phyloP scores from a whole-genome alignment of 2,113 vertebrate species.

The Potamarius usumacintae region DNA sequence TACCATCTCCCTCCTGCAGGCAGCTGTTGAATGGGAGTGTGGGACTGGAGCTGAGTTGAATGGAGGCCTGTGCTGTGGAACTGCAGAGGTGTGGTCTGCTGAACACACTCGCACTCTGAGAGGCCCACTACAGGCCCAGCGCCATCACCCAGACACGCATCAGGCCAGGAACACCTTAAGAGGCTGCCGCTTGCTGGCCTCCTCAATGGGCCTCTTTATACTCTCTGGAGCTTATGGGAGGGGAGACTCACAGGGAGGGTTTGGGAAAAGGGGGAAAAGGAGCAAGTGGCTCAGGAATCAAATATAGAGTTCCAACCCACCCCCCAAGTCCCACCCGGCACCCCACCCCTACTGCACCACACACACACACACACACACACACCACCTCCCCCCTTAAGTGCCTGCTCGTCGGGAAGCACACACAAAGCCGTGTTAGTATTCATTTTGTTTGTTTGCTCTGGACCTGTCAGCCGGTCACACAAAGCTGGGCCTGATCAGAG shows the following conservation, averaged over 20 bases:
- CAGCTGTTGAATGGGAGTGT: conserved; percentile 52
- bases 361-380: conserved; percentile 38
- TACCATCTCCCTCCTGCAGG: conserved; percentile 68
- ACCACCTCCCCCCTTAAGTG: conserved; percentile 66
- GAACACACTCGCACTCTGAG: conserved; percentile 32
- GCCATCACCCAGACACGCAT: conserved; percentile 41
- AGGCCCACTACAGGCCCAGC: conserved; percentile 38
- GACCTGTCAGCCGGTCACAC: conserved; percentile 79
- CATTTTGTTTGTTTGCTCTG: conserved; percentile 86
- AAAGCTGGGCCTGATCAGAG: conserved; percentile 72
- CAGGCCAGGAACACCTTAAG: conserved; percentile 56
- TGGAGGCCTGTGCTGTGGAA: conserved; percentile 33
- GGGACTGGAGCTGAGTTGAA: conserved; percentile 66
- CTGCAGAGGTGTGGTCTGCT: conserved; percentile 35
- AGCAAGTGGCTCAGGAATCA: conserved; percentile 69
- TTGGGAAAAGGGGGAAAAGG: conserved; percentile 43
- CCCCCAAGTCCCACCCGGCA: conserved; percentile 7
- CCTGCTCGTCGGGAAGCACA: conserved; percentile 56
- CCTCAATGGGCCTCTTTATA: conserved; percentile 81
- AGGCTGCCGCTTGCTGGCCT: conserved; percentile 58
- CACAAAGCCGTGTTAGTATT: conserved; percentile 79
- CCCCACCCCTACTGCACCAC: background rate
- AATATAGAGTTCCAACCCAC: conserved; percentile 63
- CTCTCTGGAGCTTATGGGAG: conserved; percentile 76
- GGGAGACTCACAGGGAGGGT: conserved; percentile 47